These are phyloP conservation scores for Suricata suricatta DNA, from an alignment of 2,113 vertebrate genomes.

Conservation along the genomic window DNA sequence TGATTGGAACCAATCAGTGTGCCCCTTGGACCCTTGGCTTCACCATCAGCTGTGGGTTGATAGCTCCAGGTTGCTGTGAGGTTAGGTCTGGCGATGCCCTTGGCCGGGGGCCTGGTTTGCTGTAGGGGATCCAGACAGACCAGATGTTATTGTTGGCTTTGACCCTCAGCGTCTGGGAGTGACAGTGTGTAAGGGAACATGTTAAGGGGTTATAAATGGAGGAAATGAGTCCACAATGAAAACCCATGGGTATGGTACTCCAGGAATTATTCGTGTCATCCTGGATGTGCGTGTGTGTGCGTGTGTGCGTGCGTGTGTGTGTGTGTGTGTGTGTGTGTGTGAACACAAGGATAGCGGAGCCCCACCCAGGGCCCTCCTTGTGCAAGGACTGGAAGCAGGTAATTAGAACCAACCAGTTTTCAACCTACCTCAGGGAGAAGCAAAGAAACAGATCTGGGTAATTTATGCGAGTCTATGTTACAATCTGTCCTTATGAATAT, in stretches of 20 bases:
- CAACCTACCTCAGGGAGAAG: not conserved
- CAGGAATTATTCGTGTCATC: not conserved
- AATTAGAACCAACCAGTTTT: not conserved
- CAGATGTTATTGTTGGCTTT: accelerated
- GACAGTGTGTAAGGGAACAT: accelerated
- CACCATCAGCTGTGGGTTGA: accelerated
- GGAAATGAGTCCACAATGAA: not conserved
- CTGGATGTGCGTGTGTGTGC: not conserved
- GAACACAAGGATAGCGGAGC: not conserved
- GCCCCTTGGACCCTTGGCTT: not conserved
- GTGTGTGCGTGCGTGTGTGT: not conserved
- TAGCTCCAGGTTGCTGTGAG: accelerated
- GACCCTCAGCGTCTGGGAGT: accelerated
- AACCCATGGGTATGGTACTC: accelerated
- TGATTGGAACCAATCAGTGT: no score
- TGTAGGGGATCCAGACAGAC: not conserved
- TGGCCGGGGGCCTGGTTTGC: not conserved
- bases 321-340: no score
- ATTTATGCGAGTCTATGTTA: constrained; percentile 52
- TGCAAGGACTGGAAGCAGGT: not conserved
- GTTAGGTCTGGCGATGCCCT: accelerated
- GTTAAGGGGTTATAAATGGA: not conserved
- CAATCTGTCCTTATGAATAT: not conserved
- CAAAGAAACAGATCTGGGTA: accelerated
- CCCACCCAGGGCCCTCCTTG: accelerated